Percentiles rank a stretch among this genome's conserved stretches.
Conservation (phyloP, 2,888 invertebrate species). For the Drosophila maculinotata region DNA sequence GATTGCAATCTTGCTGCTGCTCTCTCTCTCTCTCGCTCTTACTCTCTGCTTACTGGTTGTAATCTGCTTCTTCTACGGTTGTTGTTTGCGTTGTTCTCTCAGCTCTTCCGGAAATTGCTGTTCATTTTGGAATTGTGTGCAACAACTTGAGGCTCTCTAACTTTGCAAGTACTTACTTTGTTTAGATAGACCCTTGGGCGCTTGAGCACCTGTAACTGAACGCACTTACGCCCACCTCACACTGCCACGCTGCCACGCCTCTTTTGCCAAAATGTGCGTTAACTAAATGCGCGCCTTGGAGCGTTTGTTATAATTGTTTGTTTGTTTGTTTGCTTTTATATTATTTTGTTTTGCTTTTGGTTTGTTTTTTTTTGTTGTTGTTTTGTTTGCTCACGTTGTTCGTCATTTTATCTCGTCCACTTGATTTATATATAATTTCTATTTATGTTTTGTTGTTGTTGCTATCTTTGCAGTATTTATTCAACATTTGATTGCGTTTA, state of each 20-base stretch:
- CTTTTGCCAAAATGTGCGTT: slow-evolving; percentile 18
- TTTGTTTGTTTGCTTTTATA: slow-evolving; percentile 46
- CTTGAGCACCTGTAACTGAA: slow-evolving; percentile 13
- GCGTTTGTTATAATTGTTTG: slow-evolving; percentile 58
- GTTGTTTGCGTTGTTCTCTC: not conserved
- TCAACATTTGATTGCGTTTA: slow-evolving; percentile 70
- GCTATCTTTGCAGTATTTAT: slow-evolving; percentile 46
- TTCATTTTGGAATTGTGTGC: slow-evolving; percentile 6
- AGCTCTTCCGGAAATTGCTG: slow-evolving; percentile 1
- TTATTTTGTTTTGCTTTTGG: too few species aligned
- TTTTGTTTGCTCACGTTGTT: slow-evolving; percentile 36
- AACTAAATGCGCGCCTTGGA: slow-evolving; percentile 40
- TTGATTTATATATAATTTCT: slow-evolving; percentile 49
- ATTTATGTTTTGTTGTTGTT: slow-evolving; percentile 44
- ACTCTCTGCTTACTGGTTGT: too few species aligned
- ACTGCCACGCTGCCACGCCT: slow-evolving; percentile 6
- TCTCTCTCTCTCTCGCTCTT: too few species aligned
- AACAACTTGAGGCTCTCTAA: slow-evolving; percentile 9
- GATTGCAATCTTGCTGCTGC: too few species aligned
- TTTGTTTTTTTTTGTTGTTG: slow-evolving; percentile 46
- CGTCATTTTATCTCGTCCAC: slow-evolving; percentile 24
- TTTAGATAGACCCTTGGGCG: slow-evolving; percentile 30
- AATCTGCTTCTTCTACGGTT: not conserved
- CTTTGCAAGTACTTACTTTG: slow-evolving; percentile 10
- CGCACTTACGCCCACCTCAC: not conserved